Conservation (phyloP, 1,140 invertebrate genomes). For the Dinothrombium tinctorium region DNA sequence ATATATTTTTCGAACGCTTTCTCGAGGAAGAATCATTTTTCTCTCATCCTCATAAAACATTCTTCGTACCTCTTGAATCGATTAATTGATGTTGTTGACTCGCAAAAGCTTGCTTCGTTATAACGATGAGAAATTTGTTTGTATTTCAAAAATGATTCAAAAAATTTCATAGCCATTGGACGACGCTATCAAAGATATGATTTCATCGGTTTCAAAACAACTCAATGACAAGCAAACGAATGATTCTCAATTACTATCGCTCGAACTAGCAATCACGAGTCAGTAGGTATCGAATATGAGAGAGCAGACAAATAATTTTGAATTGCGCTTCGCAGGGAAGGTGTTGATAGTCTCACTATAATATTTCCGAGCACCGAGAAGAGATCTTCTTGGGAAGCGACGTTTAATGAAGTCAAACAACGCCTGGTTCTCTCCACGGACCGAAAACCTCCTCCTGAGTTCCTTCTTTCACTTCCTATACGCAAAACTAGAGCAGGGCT, state of each 20-base stretch:
- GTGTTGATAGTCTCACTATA: slow-evolving; percentile 52
- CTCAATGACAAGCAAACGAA: slow-evolving; percentile 51
- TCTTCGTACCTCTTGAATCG: too few relatives aligned
- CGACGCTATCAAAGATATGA: slow-evolving; percentile 56
- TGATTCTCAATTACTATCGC: slow-evolving; percentile 52
- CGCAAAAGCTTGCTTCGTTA: too few relatives aligned
- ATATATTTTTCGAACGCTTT: too few relatives aligned
- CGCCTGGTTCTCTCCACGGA: slow-evolving; percentile 31
- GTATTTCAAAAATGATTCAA: too few relatives aligned
- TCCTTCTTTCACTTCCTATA: slow-evolving; percentile 65
- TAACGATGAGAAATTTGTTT: neutral
- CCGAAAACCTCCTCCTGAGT: slow-evolving; percentile 47
- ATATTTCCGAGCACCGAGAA: slow-evolving; percentile 72
- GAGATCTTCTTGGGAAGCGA: slow-evolving; percentile 61
- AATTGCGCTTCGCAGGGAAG: slow-evolving; percentile 36
- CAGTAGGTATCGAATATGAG: slow-evolving; percentile 59
- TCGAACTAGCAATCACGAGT: slow-evolving; percentile 56
- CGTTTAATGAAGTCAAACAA: slow-evolving; percentile 71
- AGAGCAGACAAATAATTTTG: too few relatives aligned
- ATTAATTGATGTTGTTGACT: too few relatives aligned
- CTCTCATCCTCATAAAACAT: too few relatives aligned
- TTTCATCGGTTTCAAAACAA: slow-evolving; percentile 43
- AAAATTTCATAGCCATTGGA: slow-evolving; percentile 46
- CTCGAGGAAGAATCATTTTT: too few relatives aligned
- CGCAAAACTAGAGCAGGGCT: slow-evolving; percentile 77